Evolutionary conservation across 2,888 invertebrate genomes (phyloP), one percentile per base, ranked within the genome.

Genomic region (Oscheius sp.): DNA sequence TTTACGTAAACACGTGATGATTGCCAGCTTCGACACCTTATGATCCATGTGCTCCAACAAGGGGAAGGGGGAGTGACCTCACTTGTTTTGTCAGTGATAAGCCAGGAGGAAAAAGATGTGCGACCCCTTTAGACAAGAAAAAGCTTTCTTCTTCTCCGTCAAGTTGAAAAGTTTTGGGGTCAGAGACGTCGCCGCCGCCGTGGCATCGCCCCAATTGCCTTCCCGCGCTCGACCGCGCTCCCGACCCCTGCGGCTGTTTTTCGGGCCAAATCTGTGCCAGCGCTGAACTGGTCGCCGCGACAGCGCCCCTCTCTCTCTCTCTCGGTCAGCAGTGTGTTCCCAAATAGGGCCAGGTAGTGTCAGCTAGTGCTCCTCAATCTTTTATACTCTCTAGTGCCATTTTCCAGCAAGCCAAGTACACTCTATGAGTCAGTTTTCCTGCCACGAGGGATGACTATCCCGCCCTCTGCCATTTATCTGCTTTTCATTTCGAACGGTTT

Each of bases 191-290:
- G 36, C 36, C 8, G 8, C 36, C 8, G 36, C 8, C 14, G 14
- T 47, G 47, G 47, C 47, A 47, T 20, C 22, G 47, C 33, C 36
- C 36, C 14, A 5, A 17, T 17, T 20, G 22, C 22, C 47, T 20
- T 14, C 36, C 36, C 45, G n/a, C 51, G 54, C n/a, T n/a, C 41
- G 41, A 26, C 36, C 59, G 54, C 56, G 56, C 59, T 59, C 59
- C 26, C 59, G 59, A 59, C 59, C 59, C 59, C 59, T 59, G 59
- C 44, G 59, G 59, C 59, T 59, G 59, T 59, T 59, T 59, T 59
- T 59, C 44, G 59, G 59, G 28, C 59, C 59, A 59, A 59, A 59
- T 59, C 59, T 59, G 59, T 59, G 59, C 59, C 59, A 59, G 22
- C 59, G 44, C 59, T 44, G 44, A 59, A 59, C 59, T 59, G 59